Conservation (phyloP, 2,888 invertebrate species). For the Punctoribates punctum region DNA sequence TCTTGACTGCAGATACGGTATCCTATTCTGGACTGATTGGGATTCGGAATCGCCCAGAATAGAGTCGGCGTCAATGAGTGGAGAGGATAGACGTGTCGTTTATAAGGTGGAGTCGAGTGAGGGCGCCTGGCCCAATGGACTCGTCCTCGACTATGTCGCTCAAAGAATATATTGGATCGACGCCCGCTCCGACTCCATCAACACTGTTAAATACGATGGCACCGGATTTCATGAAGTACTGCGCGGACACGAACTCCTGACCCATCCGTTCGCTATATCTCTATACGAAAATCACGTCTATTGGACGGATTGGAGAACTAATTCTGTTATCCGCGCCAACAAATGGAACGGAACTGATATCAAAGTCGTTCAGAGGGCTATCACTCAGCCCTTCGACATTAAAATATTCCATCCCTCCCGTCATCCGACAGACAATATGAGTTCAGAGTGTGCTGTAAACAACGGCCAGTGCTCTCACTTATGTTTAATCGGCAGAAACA, state of each 20-base stretch:
- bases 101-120: constrained; percentile 61
- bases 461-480: constrained; percentile 78
- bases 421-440: constrained; percentile 60
- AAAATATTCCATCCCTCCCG: constrained; percentile 74
- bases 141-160: constrained; percentile 71
- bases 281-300: constrained; percentile 81
- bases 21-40: constrained; percentile 86
- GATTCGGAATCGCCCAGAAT: constrained; percentile 68
- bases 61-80: constrained; percentile 76
- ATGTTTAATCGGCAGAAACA: constrained; percentile 67
- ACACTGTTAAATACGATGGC: constrained; percentile 77
- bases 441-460: constrained; percentile 60
- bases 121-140: constrained; percentile 80
- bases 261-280: constrained; percentile 84
- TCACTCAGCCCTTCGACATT: constrained; percentile 85
- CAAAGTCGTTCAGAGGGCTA: constrained; percentile 71
- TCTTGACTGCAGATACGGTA: constrained; percentile 70
- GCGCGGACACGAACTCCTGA: constrained; percentile 68
- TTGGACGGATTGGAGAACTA: constrained; percentile 91
- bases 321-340: constrained; percentile 77
- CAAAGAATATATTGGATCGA: constrained; percentile 78
- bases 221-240: constrained; percentile 66
- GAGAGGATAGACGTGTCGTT: constrained; percentile 62
- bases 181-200: constrained; percentile 82
- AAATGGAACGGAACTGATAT: constrained; percentile 79